phyloP scores from a whole-genome alignment of 2,797 vertebrate genomes.

The Sardinella longiceps region DNA sequence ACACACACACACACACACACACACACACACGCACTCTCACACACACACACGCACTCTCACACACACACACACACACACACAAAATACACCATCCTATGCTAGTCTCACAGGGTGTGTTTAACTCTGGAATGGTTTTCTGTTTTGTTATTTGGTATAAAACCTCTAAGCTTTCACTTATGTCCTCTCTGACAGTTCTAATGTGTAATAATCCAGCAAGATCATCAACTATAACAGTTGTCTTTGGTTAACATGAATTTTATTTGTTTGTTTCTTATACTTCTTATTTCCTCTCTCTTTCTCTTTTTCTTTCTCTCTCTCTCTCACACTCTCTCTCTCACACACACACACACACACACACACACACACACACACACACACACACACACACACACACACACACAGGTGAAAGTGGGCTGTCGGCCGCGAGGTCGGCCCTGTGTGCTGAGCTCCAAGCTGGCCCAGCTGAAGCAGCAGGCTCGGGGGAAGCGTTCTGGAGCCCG shows the following conservation, averaged over 20 bases:
- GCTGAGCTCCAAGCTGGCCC: constrained; percentile 79
- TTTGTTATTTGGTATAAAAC: neutral
- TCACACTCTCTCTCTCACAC: constrained; percentile 1
- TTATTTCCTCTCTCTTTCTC: constrained; percentile 23
- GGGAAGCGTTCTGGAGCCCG: constrained; percentile 74
- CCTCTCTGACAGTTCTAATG: neutral
- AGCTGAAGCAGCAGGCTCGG: constrained; percentile 86
- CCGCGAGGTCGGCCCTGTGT: constrained; percentile 72
- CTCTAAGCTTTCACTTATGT: neutral
- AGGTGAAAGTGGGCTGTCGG: constrained; percentile 83
- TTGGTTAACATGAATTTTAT: neutral
- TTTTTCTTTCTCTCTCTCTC: neutral
- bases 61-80: too few species aligned
- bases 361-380: too few species aligned
- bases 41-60: too few species aligned
- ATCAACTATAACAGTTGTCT: neutral
- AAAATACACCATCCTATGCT: neutral
- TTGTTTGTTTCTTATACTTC: neutral
- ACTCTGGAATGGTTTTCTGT: neutral
- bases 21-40: too few species aligned
- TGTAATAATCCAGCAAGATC: neutral
- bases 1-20: too few species aligned
- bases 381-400: constrained; percentile 20
- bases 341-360: neutral
- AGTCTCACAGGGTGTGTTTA: neutral